Percentiles rank a stretch among this genome's conserved stretches.
These are phyloP conservation scores for Hydrozoanthus tunicans DNA, from an alignment of 64 coral and sea anemone genomes.

Conservation along the genomic window DNA sequence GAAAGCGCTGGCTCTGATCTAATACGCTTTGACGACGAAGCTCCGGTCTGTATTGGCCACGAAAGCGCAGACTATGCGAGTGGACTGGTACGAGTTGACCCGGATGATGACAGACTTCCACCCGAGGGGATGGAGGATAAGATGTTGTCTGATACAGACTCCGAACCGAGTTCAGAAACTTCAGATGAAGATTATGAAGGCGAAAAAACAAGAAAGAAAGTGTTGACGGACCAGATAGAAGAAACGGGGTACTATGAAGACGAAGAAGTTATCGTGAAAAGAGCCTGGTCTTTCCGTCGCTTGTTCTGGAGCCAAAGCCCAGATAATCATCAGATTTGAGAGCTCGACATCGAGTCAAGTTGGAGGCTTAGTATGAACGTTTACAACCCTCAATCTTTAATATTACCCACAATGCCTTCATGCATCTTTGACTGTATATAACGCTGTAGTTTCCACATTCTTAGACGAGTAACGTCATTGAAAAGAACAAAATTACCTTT, in stretches of 20 bases:
- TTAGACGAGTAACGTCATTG: too few species aligned
- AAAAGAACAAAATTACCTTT: too few species aligned
- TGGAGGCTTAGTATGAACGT: too few species aligned
- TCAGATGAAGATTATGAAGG: not conserved
- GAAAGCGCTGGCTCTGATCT: not conserved
- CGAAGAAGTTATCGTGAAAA: slow-evolving; percentile 34
- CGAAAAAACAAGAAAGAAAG: not conserved
- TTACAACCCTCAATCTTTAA: too few species aligned
- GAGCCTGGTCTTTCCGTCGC: slow-evolving; percentile 15
- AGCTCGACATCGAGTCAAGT: not conserved
- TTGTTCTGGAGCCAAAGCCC: slow-evolving; percentile 39
- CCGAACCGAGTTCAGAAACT: slow-evolving; percentile 24
- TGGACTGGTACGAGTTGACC: slow-evolving; percentile 40
- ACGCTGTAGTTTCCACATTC: too few species aligned
- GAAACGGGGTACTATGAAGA: not conserved
- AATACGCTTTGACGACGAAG: slow-evolving; percentile 31
- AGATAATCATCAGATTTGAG: slow-evolving; percentile 3
- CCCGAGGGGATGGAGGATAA: slow-evolving; percentile 52
- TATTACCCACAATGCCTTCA: too few species aligned
- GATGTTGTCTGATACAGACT: slow-evolving; percentile 9
- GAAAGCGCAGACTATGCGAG: slow-evolving; percentile 17
- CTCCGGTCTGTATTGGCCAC: not conserved
- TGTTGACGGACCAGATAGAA: not conserved
- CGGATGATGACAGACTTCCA: slow-evolving; percentile 11
- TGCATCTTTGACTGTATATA: too few species aligned